Base-by-base conservation (phyloP, 2,888 invertebrate species). In the Leptodirus hochenwartii region DNA sequence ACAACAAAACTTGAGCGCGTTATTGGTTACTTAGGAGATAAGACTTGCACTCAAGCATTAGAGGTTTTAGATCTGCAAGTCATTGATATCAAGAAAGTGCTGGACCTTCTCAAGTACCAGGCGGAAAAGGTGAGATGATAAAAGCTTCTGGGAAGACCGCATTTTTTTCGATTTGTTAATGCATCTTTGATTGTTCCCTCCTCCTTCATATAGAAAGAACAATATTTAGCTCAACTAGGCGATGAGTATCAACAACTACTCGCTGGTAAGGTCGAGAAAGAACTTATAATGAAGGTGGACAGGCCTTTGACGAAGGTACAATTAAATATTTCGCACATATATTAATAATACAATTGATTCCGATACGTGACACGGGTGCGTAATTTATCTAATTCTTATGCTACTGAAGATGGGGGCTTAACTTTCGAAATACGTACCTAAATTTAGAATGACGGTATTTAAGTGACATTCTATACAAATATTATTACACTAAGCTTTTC, bases 21-120 rank as follows among this genome's bases (percentile, higher is more conserved):
- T 10, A 48, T 58, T 17, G 58, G 61, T 29, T 59, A 61, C 1
- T 46, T 60, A 29, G 54, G 55, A 2, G 58, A 59, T 9, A 66
- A 62, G 45, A 54, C 50, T 20, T 54, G 55, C 9, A 53, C 56
- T 9, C 61, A 66, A 39, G 62, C 65, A 1, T 47, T 58, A 13
- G 54, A 62, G 31, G 45, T 73, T 37, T 51, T 77, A 32, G 77
- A 79, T 44, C 51, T 75, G 5, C 74, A 76, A 54, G 66, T 73
- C 13, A 71, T 68, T 37, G 77, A 79, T 43, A 65, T 66, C 42
- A 60, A 68, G 25, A 84, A 82, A 49, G 70, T 73, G 44, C 50
- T 77, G 34, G 80, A 84, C 55, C 53, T 82, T 27, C 48, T 79
- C 13, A 67, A 66, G 38, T 78, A 80, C 50, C 68, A 71, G 38